A percentile compares a stretch with the other conserved stretches of the same genome.
Conservation (phyloP, 1,140 invertebrate genomes). For the Cylas formicarius region DNA sequence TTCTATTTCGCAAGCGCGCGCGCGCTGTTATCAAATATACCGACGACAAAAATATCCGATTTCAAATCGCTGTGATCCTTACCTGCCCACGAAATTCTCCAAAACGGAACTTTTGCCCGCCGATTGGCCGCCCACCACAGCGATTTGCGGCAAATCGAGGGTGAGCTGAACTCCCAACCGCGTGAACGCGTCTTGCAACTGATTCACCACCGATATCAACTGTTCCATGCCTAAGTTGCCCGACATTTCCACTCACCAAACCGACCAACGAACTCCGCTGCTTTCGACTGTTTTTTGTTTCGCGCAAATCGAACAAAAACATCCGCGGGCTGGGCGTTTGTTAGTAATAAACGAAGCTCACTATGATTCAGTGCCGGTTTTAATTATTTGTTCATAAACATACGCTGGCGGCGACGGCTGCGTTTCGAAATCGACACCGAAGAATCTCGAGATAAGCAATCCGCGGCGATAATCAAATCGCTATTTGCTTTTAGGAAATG, state of each 20-base stretch:
- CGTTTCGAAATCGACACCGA: too few relatives aligned
- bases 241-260: conserved; percentile 53
- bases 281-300: too few relatives aligned
- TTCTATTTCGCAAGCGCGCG: too few relatives aligned
- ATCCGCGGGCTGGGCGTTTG: too few relatives aligned
- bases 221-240: conserved; percentile 93
- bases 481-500: too few relatives aligned
- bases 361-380: too few relatives aligned
- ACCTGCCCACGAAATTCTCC: conserved; percentile 99
- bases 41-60: neutral
- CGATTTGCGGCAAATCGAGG: conserved; percentile 98
- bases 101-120: conserved; percentile 98
- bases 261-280: neutral
- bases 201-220: conserved; percentile 97
- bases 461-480: too few relatives aligned
- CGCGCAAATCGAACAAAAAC: too few relatives aligned
- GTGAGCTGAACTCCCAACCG: conserved; percentile 94
- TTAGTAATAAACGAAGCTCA: too few relatives aligned
- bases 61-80: conserved; percentile 42
- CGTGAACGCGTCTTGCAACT: conserved; percentile 98
- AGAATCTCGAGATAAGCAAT: too few relatives aligned
- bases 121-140: conserved; percentile 97
- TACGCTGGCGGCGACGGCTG: too few relatives aligned
- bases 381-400: too few relatives aligned
- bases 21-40: neutral